These are phyloP conservation scores for Mus minutoides DNA, from an alignment of 2,797 vertebrate species.

Conservation along the genomic window DNA sequence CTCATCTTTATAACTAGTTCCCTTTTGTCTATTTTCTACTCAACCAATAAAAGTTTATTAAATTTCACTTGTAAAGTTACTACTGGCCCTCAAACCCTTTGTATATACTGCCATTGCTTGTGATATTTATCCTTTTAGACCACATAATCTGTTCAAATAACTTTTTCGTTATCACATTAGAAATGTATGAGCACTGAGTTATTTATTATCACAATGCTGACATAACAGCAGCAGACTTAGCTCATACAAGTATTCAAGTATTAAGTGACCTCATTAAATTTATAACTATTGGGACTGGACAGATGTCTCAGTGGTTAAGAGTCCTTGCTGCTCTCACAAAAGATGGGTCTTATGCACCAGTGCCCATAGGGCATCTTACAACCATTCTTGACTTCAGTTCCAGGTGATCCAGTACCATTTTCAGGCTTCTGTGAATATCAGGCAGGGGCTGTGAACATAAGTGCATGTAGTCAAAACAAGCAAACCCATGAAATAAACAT, in stretches of 20 bases:
- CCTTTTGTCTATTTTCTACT: not conserved
- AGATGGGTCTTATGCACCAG: not conserved
- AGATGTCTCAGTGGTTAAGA: not conserved
- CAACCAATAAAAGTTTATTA: slow-evolving; percentile 22
- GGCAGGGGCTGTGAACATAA: not conserved
- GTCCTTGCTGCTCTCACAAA: not conserved
- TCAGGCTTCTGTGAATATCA: too few relatives aligned
- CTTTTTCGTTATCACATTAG: not conserved
- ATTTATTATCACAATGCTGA: not conserved
- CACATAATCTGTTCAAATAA: not conserved
- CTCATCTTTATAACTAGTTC: not conserved
- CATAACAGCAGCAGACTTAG: not conserved
- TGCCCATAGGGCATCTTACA: too few relatives aligned
- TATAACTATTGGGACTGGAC: not conserved
- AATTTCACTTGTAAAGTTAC: not conserved
- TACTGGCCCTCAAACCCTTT: not conserved
- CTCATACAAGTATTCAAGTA: not conserved
- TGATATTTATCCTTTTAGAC: not conserved
- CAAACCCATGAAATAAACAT: not conserved
- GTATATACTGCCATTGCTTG: not conserved
- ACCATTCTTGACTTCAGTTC: not conserved
- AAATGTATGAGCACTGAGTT: not conserved
- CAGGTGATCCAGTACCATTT: too few relatives aligned
- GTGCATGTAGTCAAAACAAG: not conserved
- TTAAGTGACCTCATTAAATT: not conserved